Base-by-base conservation (phyloP, 2,113 vertebrate species). In the Baryphthengus martii region DNA sequence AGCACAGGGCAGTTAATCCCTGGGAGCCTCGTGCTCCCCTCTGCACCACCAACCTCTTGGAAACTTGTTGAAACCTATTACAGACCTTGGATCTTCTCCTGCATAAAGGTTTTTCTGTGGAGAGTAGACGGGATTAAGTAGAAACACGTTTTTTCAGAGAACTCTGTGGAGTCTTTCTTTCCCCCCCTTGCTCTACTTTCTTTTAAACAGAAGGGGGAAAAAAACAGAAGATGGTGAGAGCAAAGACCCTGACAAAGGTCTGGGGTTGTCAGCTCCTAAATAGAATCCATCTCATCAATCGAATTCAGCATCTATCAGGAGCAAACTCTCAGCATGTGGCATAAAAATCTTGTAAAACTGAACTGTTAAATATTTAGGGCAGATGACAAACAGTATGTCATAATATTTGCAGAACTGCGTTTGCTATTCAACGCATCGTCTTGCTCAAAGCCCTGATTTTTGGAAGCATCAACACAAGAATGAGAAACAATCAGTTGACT, bases 291-390 rank as follows among this genome's bases (percentile, higher is more conserved):
- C 83, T 76, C 76, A 21, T 91, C 96, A 92, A 91, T 92, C 88
- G 89, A 44, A 94, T 88, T 68, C 33, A 13, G 76, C 85, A 84
- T 95, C 88, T 78, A 95, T 97, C 96, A 79, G 96, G 66, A 91
- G 90, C 93, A 93, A 97, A 96, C 90, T 95, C 95, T 93, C 94
- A 68, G 67, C 77, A 81, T 96, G 97, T 96, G 90, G 97, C 93
- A 88, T 53, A 94, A 95, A 97, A 97, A 96, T 95, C 96, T 81
- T 92, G 88, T 88, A 97, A 96, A 96, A 83, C 90, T 10, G 78
- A 92, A 93, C 96, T 45, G 96, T 96, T 98, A 97, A 98, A 98
- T 98, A 97, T 98, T 98, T 98, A 96, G 97, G 97, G 96, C 95
- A 96, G 66, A 49, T 97, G 97, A 98, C 97, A 97, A 98, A 97